Base-by-base conservation (phyloP, 2,113 vertebrate genomes). In the Macaca mulatta region DNA sequence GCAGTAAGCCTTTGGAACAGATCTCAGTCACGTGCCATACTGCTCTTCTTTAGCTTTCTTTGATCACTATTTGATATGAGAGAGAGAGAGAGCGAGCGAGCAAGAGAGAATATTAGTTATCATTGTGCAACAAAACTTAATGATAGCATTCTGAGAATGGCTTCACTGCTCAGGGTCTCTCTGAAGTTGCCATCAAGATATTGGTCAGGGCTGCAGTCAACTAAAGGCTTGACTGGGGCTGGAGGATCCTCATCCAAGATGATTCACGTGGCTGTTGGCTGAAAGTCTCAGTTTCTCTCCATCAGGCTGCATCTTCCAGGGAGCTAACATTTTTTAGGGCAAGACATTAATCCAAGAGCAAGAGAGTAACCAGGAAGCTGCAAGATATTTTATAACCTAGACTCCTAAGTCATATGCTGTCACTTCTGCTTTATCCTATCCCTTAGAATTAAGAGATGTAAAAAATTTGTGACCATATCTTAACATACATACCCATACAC, bases 201-300 rank as follows among this genome's bases (percentile, higher is more conserved):
- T n/a, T 43, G 14, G 23, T 20, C 50, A 5, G 6, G 2, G 40
- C 14, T 52, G 4, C 13, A 6, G 5, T 88, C 87, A 23, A 32
- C 77, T 17, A 55, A 74, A 89, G 25, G 23, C 61, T 23, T 52
- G 40, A n/a, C 13, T 14, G 8, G 16, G 43, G 38, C 25, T 6
- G 16, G 18, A 18, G 6, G 32, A 48, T 18, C 8, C 12, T 8
- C 23, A 43, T 57, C 38, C 32, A 78, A 77, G 67, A 25, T 74
- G 64, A 1, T 8, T 10, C 12, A 16, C 0, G 1, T 14, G n/a
- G 38, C 43, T 43, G 10, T 2, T 3, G 20, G 22, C 25, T 30
- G 1, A 8, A 35, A 3, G 57, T 55, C 50, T 82, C 40, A 6
- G 13, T 8, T 82, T 4, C 10, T 55, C 35, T 87, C 17, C 20